phyloP scores from a whole-genome alignment of 2,888 invertebrate genomes.

The Myathropa florea region DNA sequence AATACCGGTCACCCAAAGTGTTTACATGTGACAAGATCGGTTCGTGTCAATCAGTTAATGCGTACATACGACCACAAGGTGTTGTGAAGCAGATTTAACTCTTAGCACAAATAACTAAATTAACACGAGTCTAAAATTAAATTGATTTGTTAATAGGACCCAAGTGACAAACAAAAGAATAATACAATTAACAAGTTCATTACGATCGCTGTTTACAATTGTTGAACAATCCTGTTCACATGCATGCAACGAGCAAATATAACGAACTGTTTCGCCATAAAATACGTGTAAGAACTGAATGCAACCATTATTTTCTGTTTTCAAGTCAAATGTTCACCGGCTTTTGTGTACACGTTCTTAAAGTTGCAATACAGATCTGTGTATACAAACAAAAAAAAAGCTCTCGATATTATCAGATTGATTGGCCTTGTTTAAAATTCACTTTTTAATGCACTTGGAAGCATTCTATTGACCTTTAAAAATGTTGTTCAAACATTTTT shows the following conservation, averaged over 20 bases:
- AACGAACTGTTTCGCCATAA: not conserved
- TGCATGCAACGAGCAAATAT: not conserved
- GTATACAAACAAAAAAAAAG: too few species aligned
- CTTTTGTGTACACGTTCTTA: not conserved
- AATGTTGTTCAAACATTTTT: too few species aligned
- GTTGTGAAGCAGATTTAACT: not conserved
- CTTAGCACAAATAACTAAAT: not conserved
- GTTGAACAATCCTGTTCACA: not conserved
- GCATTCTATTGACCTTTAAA: too few species aligned
- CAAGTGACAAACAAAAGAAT: not conserved
- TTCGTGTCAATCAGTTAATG: not conserved
- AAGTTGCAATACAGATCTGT: not conserved
- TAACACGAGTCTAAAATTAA: not conserved
- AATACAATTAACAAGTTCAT: not conserved
- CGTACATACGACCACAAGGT: not conserved
- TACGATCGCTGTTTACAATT: not conserved
- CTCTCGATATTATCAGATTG: too few species aligned
- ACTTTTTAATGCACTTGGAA: too few species aligned
- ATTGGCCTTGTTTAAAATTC: too few species aligned
- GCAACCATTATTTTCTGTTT: not conserved
- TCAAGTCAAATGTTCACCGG: not conserved
- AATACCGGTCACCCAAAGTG: constrained; percentile 20
- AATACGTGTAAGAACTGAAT: not conserved
- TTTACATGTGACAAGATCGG: constrained; percentile 20
- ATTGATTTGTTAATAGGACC: not conserved